A percentile compares a stretch with the other conserved stretches of the same genome.
Conservation (phyloP, 2,888 invertebrate genomes). For the Alviniconcha strummeri region DNA sequence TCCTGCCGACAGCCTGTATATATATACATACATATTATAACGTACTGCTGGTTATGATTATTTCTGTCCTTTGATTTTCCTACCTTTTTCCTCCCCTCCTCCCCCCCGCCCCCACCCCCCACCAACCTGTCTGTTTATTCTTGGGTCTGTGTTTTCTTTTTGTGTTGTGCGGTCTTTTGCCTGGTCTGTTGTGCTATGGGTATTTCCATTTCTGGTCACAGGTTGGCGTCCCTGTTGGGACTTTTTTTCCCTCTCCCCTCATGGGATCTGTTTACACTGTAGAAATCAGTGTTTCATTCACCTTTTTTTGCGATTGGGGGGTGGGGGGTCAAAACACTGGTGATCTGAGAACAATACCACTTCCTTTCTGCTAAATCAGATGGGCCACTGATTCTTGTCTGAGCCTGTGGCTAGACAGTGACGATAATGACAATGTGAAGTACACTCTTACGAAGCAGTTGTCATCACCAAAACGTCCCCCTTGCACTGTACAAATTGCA, state of each 20-base stretch:
- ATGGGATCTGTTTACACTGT: too few species aligned
- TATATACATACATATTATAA: not conserved
- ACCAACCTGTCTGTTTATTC: not conserved
- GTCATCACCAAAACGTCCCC: too few species aligned
- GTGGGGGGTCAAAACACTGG: too few species aligned
- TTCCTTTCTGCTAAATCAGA: too few species aligned
- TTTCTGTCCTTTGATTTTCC: conserved; percentile 3
- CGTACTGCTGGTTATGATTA: too few species aligned
- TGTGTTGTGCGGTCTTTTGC: conserved; percentile 25
- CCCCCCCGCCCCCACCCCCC: not conserved
- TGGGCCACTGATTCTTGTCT: too few species aligned
- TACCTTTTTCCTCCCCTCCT: conserved; percentile 1
- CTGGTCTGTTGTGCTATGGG: conserved; percentile 27
- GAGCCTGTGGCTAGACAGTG: too few species aligned
- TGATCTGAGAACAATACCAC: too few species aligned
- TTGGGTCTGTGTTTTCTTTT: conserved; percentile 14
- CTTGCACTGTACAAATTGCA: too few species aligned
- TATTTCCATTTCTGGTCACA: conserved; percentile 17
- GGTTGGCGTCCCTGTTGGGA: not conserved
- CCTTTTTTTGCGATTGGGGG: not conserved
- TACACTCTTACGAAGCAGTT: too few species aligned
- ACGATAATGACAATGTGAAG: too few species aligned
- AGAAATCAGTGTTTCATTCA: not conserved
- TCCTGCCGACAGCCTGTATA: conserved; percentile 19
- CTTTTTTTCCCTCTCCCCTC: not conserved